These are phyloP conservation scores for Barnardius zonarius DNA, from an alignment of 2,113 vertebrate genomes.

Conservation along the genomic window DNA sequence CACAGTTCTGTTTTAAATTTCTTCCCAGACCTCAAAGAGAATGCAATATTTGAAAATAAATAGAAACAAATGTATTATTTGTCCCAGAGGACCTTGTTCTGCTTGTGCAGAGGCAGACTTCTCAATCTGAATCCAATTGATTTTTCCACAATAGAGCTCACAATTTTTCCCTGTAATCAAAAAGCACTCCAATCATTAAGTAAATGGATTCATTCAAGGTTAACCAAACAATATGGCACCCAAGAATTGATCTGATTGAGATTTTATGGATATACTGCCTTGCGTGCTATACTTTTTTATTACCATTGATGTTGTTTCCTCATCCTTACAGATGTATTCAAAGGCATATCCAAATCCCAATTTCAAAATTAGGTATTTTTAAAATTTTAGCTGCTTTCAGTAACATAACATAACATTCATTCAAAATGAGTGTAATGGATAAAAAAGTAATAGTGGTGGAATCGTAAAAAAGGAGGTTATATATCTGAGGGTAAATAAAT, in stretches of 20 bases:
- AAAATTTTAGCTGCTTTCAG: neutral
- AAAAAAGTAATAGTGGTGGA: neutral
- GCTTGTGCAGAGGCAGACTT: neutral
- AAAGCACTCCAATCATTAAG: neutral
- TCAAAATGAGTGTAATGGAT: neutral
- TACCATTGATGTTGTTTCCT: neutral
- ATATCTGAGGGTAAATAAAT: neutral
- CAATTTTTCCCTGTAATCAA: neutral
- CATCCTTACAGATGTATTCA: neutral
- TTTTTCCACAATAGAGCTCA: neutral
- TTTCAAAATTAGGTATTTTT: neutral
- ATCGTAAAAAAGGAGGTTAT: neutral
- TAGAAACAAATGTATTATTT: neutral
- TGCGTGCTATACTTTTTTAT: neutral
- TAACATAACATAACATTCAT: neutral
- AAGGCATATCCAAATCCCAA: neutral
- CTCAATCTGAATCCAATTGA: neutral
- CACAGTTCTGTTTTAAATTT: neutral
- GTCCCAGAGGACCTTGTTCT: neutral
- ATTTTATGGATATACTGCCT: neutral
- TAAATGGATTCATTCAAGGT: neutral
- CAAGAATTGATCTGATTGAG: neutral
- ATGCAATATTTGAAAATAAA: neutral
- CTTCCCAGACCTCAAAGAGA: neutral
- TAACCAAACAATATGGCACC: neutral